phyloP scores from a whole-genome alignment of 2,113 vertebrate species.

The Bucco capensis region DNA sequence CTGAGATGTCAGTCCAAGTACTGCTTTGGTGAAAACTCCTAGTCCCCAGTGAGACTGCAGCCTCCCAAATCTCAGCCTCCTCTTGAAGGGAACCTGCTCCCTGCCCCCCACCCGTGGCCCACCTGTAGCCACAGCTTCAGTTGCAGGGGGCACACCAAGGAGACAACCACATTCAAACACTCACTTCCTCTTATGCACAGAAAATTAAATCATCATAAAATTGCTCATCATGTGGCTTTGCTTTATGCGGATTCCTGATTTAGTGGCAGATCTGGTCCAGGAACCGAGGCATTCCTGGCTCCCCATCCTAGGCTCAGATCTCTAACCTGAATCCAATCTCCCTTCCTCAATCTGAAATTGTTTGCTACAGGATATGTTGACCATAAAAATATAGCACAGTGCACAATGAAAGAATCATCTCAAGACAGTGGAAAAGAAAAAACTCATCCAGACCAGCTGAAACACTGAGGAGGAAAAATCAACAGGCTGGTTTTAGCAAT shows the following conservation, averaged over 20 bases:
- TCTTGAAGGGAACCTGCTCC: neutral
- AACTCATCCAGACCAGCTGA: slow-evolving; percentile 59
- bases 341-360: slow-evolving; percentile 49
- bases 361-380: slow-evolving; percentile 46
- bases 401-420: slow-evolving; percentile 61
- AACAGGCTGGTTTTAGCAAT: slow-evolving; percentile 57
- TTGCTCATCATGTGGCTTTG: slow-evolving; percentile 71
- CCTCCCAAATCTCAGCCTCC: neutral
- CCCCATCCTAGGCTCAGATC: neutral
- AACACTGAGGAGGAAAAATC: slow-evolving; percentile 55
- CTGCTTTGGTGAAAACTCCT: neutral
- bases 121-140: neutral
- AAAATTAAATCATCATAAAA: slow-evolving; percentile 59
- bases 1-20: neutral
- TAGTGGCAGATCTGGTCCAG: slow-evolving; percentile 50
- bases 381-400: slow-evolving; percentile 53
- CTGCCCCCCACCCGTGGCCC: neutral
- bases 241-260: slow-evolving; percentile 73
- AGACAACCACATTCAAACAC: slow-evolving; percentile 43
- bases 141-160: neutral
- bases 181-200: slow-evolving; percentile 58
- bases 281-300: slow-evolving; percentile 50
- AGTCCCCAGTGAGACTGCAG: neutral
- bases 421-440: slow-evolving; percentile 52
- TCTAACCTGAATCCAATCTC: slow-evolving; percentile 51